These are phyloP conservation scores for Sebastes oblongus DNA, from an alignment of 2,797 vertebrate species.

Conservation along the genomic window DNA sequence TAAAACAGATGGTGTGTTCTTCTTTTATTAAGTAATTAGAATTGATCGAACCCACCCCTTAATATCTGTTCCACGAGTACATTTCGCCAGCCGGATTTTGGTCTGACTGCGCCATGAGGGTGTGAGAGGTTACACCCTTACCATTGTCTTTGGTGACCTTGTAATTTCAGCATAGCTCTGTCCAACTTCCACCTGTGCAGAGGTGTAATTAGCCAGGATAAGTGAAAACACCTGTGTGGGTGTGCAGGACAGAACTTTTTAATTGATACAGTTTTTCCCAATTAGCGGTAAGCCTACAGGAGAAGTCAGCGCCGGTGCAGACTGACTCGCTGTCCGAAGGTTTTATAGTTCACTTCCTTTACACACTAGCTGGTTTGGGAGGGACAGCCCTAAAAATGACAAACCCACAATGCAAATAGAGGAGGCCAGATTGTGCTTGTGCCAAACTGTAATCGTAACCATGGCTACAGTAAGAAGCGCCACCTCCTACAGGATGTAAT, in stretches of 20 bases:
- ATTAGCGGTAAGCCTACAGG: neutral
- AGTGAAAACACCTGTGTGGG: neutral
- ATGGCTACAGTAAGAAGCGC: neutral
- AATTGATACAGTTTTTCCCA: neutral
- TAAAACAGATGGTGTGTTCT: neutral
- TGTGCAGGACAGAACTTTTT: neutral
- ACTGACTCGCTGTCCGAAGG: neutral
- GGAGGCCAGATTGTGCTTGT: neutral
- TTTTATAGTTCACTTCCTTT: neutral
- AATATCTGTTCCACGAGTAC: fast-evolving
- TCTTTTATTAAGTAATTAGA: neutral
- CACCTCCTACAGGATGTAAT: neutral
- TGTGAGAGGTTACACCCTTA: neutral
- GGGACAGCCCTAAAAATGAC: neutral
- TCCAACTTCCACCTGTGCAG: neutral
- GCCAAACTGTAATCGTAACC: neutral
- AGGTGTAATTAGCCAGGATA: neutral
- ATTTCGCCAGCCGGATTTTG: neutral
- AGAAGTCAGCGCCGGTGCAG: neutral
- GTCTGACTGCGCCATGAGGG: neutral
- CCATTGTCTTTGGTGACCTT: neutral
- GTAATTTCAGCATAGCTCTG: neutral
- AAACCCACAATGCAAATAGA: neutral
- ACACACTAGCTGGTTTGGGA: neutral
- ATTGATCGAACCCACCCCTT: neutral